Percentiles rank a stretch among this genome's conserved stretches.
Evolutionary conservation across 2,797 vertebrate species (phyloP).

Genomic region (Hippopotamyrus pictus): DNA sequence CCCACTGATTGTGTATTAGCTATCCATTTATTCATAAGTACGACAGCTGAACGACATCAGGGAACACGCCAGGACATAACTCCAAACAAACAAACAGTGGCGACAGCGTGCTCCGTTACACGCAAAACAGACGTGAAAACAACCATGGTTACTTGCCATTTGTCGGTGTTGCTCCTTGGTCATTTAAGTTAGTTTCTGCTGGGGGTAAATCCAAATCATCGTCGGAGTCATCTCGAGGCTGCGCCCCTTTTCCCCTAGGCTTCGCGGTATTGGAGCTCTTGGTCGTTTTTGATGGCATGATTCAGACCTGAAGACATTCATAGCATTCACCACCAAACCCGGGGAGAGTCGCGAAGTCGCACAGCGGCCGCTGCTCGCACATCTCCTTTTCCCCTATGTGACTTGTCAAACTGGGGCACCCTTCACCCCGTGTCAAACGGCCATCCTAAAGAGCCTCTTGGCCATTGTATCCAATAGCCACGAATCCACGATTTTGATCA

Average conservation of each 20-base stretch:
- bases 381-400: conserved; percentile 1
- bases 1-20: conserved; percentile 43
- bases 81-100: conserved; percentile 19
- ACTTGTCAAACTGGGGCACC: conserved; percentile 2
- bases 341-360: conserved; percentile 43
- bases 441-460: conserved; percentile 22
- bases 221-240: conserved; percentile 62
- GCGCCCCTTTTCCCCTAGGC: conserved; percentile 61
- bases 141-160: conserved; percentile 67
- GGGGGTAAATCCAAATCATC: conserved; percentile 64
- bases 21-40: conserved; percentile 23
- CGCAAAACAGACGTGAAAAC: conserved; percentile 54
- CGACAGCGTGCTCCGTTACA: conserved; percentile 52
- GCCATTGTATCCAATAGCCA: not conserved
- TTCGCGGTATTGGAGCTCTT: conserved; percentile 74
- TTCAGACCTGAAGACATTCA: conserved; percentile 57
- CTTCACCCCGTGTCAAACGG: conserved; percentile 26
- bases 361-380: not conserved
- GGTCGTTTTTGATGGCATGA: conserved; percentile 76
- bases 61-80: conserved; percentile 23
- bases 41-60: conserved; percentile 39
- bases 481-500: not conserved
- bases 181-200: conserved; percentile 55
- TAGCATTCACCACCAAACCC: conserved; percentile 21
- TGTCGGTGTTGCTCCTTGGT: conserved; percentile 57